Base-by-base conservation (phyloP, 2,113 vertebrate genomes). In the Malurus alboscapulatus region DNA sequence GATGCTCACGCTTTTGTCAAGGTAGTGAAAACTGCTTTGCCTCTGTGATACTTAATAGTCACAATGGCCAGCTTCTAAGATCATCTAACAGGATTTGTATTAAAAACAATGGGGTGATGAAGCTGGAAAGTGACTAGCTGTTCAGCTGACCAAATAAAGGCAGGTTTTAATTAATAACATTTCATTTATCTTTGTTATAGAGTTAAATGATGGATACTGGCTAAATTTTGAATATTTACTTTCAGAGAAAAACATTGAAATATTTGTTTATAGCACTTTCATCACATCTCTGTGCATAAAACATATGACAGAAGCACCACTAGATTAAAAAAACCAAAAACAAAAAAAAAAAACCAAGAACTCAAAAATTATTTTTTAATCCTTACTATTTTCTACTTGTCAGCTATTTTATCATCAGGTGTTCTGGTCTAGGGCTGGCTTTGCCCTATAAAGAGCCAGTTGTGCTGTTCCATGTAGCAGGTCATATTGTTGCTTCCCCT, bases 261-360 rank as follows among this genome's bases (percentile, higher is more conserved):
- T 68, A 1, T 2, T 32, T 21, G 30, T 27, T 59, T 78, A 17
- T 51, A 59, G 34, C 9, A 44, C 5, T 42, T 62, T n/a, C 20
- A 36, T 8, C 24, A 17, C 20, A 26, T 71, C 10, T n/a, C 9
- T 73, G 22, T 9, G 18, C 2, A 6, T 59, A 15, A 40, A 87
- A 57, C 4, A 7, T n/a, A 18, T 17, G 10, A 32, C 3, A 48
- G 25, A 58, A 9, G 47, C 14, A 72, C 6, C 4, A 82, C 21
- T 58, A 66, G 8, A 30, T 51, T 7, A 14, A 61, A 75, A 48
- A 45, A 44, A 87, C 34, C 34, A 5, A 0, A 18, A 0, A 18
- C 16, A 42, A 4, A 0, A 18, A 14, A 61, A 75, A 48, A 45
- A 44, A 5, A 0, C 15, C 16, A 42, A 4, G 0, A 18, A 2